Conservation (phyloP, 2,113 vertebrate genomes). For the Zapornia atra region DNA sequence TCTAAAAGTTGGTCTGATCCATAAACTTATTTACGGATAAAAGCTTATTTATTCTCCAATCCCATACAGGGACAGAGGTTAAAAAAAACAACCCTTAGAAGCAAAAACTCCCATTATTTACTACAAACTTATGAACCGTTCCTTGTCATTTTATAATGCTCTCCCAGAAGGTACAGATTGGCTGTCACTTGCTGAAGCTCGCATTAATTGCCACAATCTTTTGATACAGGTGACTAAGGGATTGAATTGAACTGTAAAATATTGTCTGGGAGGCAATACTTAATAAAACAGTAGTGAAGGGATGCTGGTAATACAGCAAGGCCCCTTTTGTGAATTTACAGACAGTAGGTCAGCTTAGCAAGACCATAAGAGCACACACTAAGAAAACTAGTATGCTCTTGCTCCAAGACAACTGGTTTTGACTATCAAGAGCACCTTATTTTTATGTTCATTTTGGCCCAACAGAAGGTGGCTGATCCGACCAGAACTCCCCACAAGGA, state of each 20-base stretch:
- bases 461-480: neutral
- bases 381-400: neutral
- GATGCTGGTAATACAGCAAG: neutral
- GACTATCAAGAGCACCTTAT: neutral
- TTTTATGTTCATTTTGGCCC: neutral
- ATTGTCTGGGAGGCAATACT: neutral
- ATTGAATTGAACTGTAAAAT: neutral
- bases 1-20: neutral
- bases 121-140: neutral
- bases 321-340: neutral
- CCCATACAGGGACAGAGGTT: neutral
- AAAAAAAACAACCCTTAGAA: neutral
- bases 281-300: neutral
- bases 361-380: neutral
- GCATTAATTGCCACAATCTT: neutral
- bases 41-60: neutral
- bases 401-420: neutral
- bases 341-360: neutral
- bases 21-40: too few species aligned
- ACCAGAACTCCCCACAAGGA: neutral
- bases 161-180: neutral
- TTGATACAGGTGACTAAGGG: neutral
- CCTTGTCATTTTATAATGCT: neutral
- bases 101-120: neutral
- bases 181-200: neutral